phyloP scores from a whole-genome alignment of 2,797 vertebrate species.

The Pantherophis alleghaniensis region DNA sequence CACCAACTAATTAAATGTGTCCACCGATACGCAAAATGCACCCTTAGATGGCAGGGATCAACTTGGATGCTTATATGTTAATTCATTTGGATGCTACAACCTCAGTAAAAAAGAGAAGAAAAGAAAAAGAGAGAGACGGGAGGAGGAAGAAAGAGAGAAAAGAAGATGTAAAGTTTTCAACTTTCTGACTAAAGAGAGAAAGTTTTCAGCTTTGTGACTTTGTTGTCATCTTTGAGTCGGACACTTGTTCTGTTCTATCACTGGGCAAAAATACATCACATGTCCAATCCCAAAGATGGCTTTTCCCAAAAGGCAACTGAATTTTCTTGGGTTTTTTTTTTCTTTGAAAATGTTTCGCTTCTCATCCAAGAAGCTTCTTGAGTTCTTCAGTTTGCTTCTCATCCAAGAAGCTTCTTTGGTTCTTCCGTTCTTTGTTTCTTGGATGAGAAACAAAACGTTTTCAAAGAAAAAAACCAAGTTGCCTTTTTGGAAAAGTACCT shows the following conservation, averaged over 20 bases:
- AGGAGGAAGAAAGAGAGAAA: too few relatives aligned
- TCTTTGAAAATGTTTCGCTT: neutral
- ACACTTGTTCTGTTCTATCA: neutral
- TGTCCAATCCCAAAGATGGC: neutral
- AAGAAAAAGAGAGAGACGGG: neutral
- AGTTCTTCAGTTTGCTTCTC: neutral
- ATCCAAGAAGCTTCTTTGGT: neutral
- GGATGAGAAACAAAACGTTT: too few relatives aligned
- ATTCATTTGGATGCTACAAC: neutral
- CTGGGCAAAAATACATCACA: neutral
- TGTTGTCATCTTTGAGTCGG: neutral
- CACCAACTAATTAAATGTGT: constrained; percentile 19
- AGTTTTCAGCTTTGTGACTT: neutral
- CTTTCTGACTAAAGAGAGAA: neutral
- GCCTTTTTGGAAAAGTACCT: too few relatives aligned
- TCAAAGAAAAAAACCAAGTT: too few relatives aligned
- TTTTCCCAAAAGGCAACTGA: too few relatives aligned
- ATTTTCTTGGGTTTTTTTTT: too few relatives aligned
- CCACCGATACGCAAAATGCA: constrained; percentile 26
- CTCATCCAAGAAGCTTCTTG: neutral
- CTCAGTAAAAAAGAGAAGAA: neutral
- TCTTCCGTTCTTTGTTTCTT: too few relatives aligned
- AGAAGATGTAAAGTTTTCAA: neutral
- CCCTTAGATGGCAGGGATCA: neutral
- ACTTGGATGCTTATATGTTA: neutral